Base-by-base conservation (phyloP, 1,140 invertebrate genomes). In the Nephotettix cincticeps region DNA sequence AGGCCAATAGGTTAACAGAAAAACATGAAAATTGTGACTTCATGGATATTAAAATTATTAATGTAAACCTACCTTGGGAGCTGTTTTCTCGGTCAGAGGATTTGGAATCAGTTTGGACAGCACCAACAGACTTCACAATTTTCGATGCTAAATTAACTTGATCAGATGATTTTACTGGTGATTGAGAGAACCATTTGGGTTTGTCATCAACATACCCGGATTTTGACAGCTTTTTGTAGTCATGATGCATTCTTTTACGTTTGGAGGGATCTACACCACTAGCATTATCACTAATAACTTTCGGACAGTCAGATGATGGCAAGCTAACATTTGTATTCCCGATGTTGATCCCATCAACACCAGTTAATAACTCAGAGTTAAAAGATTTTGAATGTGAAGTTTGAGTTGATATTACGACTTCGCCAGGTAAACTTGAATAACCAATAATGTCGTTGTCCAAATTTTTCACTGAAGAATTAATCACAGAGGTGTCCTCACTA, bases 131-230 rank as follows among this genome's bases (percentile, higher is more conserved):
- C 14, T 36, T 36, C 4, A 6, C 14, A n/a, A n/a, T n/a, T 36
- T 36, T 36, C 4, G 32, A 36, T 4, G 32, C 32, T 6, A 36
- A 36, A 36, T 36, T 36, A 4, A 4, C 32, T 36, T 2, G 6
- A 51, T 51, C 47, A 19, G 47, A 51, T 9, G 14, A 21, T 40
- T 40, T 40, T 40, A 27, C 3, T 6, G 70, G 45, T 29, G 65
- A 73, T 45, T 65, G 65, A 13, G 74, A 68, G 65, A 71, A 75
- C 25, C 67, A 70, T 47, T 72, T 75, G 13, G 71, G 65, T 43
- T 68, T 67, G 66, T 75, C 73, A 67, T 75, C 73, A 68, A 75
- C 71, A 69, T 75, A 75, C 25, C 73, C 73, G 51, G 73, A 73
- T 58, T 73, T 75, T 70, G 73, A 75, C 19, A 75, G 51, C 64